phyloP scores from a whole-genome alignment of 2,888 invertebrate species.

The Synanthedon andrenaeformis region DNA sequence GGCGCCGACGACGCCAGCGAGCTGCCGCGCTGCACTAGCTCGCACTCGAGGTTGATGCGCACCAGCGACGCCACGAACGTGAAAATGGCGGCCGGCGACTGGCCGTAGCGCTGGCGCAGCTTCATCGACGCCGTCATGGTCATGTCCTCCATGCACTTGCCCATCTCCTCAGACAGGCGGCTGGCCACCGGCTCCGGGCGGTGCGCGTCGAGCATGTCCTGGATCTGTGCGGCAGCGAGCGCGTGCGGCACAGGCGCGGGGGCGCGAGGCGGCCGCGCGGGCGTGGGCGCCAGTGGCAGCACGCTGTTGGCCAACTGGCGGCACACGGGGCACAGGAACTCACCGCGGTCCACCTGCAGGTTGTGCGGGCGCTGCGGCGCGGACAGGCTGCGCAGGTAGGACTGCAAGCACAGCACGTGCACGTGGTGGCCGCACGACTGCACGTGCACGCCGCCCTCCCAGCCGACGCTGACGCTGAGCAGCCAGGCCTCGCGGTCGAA shows the following conservation, averaged over 20 bases:
- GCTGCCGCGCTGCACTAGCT: constrained; percentile 91
- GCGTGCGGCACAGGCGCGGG: constrained; percentile 72
- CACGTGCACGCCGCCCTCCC: constrained; percentile 93
- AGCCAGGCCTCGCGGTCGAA: constrained; percentile 87
- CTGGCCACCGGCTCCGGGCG: constrained; percentile 77
- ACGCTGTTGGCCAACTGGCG: constrained; percentile 90
- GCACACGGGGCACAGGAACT: constrained; percentile 96
- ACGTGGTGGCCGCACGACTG: constrained; percentile 98
- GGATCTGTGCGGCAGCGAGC: constrained; percentile 32
- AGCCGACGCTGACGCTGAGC: constrained; percentile 79
- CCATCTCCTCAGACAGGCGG: constrained; percentile 87
- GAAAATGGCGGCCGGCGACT: constrained; percentile 73
- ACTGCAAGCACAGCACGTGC: constrained; percentile 92
- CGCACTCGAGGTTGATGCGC: constrained; percentile 92
- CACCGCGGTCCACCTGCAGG: constrained; percentile 77
- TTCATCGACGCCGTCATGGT: constrained; percentile 87
- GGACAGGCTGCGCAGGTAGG: constrained; percentile 88
- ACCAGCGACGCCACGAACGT: constrained; percentile 91
- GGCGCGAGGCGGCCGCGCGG: constrained; percentile 74
- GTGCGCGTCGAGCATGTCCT: constrained; percentile 75
- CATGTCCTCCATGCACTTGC: constrained; percentile 94
- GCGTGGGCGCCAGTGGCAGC: constrained; percentile 82
- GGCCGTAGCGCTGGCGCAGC: constrained; percentile 75
- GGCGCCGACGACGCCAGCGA: constrained; percentile 67
- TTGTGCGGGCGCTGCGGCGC: constrained; percentile 82